Evolutionary conservation across 2,888 invertebrate genomes (phyloP), one percentile per base, ranked within the genome.

Genomic region (Eupithecia vulgata): DNA sequence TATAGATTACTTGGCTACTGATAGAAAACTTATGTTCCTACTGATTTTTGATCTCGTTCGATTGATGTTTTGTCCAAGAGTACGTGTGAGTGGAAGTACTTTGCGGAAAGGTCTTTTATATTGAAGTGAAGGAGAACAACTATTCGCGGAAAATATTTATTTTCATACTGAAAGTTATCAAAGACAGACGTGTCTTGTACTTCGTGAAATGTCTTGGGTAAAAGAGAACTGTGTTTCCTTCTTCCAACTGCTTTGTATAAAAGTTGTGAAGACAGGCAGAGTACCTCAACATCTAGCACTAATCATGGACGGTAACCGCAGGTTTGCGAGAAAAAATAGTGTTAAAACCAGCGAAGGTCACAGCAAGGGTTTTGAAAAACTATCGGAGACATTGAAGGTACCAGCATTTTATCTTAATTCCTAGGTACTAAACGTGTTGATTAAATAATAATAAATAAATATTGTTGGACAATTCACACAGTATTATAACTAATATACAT

Each of bases 261-360:
- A 91, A 88, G 94, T 99, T 12, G 92, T 98, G 34, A 97, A 96
- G 90, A 96, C 96, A 52, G 99, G 99, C 5, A 95, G 96, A 42
- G 94, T 99, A 74, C 99, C 99, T 0, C 95, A 96, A 77, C 99
- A 99, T 90, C 95, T 99, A 78, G 99, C 99, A 1, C 97, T 99
- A 86, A 99, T 99, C 76, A 99, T 99, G 99, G 99, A 99, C 92
- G 99, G 99, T 8, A 99, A 99, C 91, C 95, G 99, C 71, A 95
- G 99, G 70, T 99, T 96, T 91, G 99, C 99, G 0, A 96, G 95
- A 78, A 98, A 97, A 85, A 95, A 96, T 62, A 96, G 97, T 62
- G 95, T 98, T 0, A 94, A 96, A 70, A 97, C 96, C 83, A 95
- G 96, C 67, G 96, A 97, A 80, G 99, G 99, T 0, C 99, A 99